Conservation (phyloP, 2,797 vertebrate genomes). For the Chelidonichthys spinosus region DNA sequence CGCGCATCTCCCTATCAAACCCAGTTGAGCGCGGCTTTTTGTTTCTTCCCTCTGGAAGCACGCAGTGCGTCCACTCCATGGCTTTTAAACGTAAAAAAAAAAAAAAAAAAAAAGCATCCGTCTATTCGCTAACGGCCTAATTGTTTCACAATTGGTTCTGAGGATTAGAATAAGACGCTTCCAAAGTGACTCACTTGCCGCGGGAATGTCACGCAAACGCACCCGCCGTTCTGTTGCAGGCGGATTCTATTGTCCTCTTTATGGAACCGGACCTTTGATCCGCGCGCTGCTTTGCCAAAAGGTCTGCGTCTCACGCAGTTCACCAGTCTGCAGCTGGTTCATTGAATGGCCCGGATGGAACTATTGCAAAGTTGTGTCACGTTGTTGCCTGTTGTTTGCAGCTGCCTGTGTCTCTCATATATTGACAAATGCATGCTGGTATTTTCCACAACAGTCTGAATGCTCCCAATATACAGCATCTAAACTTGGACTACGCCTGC, state of each 20-base stretch:
- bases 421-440: background rate
- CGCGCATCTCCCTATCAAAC: background rate
- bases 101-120: too few relatives aligned
- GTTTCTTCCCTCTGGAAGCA: background rate
- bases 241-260: background rate
- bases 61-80: background rate
- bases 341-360: background rate
- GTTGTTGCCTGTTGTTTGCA: background rate
- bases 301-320: too few relatives aligned
- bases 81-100: background rate
- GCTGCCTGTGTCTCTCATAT: background rate
- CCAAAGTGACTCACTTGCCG: constrained; percentile 14
- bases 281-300: background rate
- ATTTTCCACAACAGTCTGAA: constrained; percentile 1
- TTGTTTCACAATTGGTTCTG: constrained; percentile 8
- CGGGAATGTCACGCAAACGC: background rate
- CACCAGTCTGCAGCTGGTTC: background rate
- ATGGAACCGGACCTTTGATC: constrained; percentile 7
- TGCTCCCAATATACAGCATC: background rate
- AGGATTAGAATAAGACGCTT: constrained; percentile 7
- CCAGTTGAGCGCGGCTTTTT: constrained; percentile 21
- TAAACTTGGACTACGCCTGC: background rate
- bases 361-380: background rate
- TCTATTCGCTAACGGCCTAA: background rate
- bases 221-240: background rate